phyloP scores from a whole-genome alignment of 1,140 invertebrate species.

The Drosophila sulfurigaster region DNA sequence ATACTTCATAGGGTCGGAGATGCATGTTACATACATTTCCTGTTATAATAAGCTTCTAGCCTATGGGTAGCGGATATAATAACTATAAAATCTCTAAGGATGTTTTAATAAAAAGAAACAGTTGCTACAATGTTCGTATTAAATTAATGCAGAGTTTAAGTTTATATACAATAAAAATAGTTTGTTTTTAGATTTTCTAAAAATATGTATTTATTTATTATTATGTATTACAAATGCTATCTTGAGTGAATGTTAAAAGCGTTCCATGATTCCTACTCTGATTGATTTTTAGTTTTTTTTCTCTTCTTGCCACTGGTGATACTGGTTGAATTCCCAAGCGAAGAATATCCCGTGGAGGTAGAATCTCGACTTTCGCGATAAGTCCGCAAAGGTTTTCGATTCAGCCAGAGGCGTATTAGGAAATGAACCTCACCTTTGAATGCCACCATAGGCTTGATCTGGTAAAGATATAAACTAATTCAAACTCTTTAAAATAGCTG shows the following conservation, averaged over 20 bases:
- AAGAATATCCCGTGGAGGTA: slow-evolving; percentile 75
- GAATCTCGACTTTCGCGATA: slow-evolving; percentile 75
- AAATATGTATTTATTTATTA: slow-evolving; percentile 22
- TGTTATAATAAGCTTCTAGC: no score
- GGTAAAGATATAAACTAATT: background rate
- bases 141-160: no score
- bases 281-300: slow-evolving; percentile 56
- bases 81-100: no score
- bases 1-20: no score
- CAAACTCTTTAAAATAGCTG: background rate
- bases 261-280: slow-evolving; percentile 20
- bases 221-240: slow-evolving; percentile 45
- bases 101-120: no score
- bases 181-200: background rate
- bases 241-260: slow-evolving; percentile 63
- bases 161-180: no score
- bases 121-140: no score
- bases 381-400: slow-evolving; percentile 87
- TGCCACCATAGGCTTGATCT: slow-evolving; percentile 88
- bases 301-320: slow-evolving; percentile 58
- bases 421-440: slow-evolving; percentile 88
- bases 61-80: no score
- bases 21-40: no score
- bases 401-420: slow-evolving; percentile 87
- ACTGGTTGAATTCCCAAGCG: slow-evolving; percentile 49